These are phyloP conservation scores for Rhinatrema bivittatum DNA, from an alignment of 2,797 vertebrate species.

Conservation along the genomic window DNA sequence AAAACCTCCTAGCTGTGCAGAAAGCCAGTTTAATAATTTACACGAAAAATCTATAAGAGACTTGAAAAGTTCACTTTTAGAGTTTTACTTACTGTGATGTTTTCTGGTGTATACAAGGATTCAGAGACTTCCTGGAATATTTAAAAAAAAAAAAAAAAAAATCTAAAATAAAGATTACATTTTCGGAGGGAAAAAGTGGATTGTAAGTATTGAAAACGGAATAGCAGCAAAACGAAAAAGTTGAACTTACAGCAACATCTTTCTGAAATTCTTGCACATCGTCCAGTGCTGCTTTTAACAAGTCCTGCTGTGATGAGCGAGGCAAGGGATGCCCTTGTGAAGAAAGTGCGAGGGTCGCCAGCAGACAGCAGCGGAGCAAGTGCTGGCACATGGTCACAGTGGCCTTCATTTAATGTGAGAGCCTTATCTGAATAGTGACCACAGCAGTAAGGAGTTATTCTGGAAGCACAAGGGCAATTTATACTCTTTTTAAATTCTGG, in stretches of 20 bases:
- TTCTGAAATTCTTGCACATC: slow-evolving; percentile 24
- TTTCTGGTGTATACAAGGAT: too few species aligned
- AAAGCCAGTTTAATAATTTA: too few species aligned
- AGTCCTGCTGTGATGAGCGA: neutral
- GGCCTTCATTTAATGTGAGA: slow-evolving; percentile 15
- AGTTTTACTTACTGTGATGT: too few species aligned
- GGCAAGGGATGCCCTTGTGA: slow-evolving; percentile 14
- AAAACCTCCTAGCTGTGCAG: too few species aligned
- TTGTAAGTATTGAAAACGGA: too few species aligned
- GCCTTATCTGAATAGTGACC: slow-evolving; percentile 14
- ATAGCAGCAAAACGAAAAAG: too few species aligned
- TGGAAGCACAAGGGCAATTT: slow-evolving; percentile 47
- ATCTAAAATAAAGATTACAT: too few species aligned
- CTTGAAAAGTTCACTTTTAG: too few species aligned
- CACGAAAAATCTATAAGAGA: too few species aligned
- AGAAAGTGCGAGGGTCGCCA: slow-evolving; percentile 27
- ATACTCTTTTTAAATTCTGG: slow-evolving; percentile 56
- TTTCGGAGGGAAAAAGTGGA: too few species aligned
- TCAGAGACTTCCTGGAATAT: too few species aligned
- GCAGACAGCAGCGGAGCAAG: slow-evolving; percentile 32
- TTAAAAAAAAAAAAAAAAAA: too few species aligned
- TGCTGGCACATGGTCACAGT: slow-evolving; percentile 42
- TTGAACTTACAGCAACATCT: slow-evolving; percentile 34
- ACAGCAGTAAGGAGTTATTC: slow-evolving; percentile 17
- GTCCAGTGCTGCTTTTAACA: neutral